Evolutionary conservation across 2,888 invertebrate species (phyloP).

Genomic region (Agrilus mali): DNA sequence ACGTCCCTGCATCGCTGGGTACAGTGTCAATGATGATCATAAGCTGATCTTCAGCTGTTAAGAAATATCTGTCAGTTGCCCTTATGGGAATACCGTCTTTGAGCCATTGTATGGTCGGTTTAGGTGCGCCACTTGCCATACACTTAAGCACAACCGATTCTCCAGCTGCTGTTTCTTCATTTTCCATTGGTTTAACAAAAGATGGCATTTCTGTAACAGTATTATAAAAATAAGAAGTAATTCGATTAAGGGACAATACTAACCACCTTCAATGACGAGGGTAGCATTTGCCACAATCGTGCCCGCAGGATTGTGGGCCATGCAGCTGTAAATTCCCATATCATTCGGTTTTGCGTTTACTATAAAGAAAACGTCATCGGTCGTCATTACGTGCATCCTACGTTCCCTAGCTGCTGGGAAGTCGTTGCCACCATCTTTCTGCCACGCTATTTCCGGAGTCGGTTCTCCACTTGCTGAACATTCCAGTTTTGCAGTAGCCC

Average conservation of each 20-base stretch:
- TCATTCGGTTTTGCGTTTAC: slow-evolving; percentile 81
- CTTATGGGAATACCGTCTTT: slow-evolving; percentile 67
- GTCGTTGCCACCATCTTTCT: slow-evolving; percentile 85
- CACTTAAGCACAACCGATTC: slow-evolving; percentile 81
- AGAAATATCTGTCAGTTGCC: slow-evolving; percentile 69
- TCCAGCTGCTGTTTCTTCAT: slow-evolving; percentile 70
- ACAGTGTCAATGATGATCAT: slow-evolving; percentile 75
- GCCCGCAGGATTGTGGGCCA: slow-evolving; percentile 83
- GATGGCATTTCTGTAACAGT: slow-evolving; percentile 62
- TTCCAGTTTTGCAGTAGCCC: slow-evolving; percentile 75
- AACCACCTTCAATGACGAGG: slow-evolving; percentile 55
- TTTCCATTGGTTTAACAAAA: slow-evolving; percentile 74
- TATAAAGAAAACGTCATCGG: slow-evolving; percentile 86
- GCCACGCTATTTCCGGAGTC: slow-evolving; percentile 77
- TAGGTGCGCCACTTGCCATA: slow-evolving; percentile 73
- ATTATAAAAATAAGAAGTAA: slow-evolving; percentile 8
- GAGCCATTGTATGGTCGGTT: slow-evolving; percentile 69
- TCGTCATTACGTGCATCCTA: slow-evolving; percentile 83
- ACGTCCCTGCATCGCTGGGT: slow-evolving; percentile 67
- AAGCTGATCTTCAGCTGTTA: slow-evolving; percentile 77
- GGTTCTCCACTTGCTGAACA: slow-evolving; percentile 88
- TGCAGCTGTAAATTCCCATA: slow-evolving; percentile 88
- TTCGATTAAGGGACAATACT: not conserved
- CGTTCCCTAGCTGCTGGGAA: slow-evolving; percentile 92
- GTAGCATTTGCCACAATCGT: slow-evolving; percentile 76